Evolutionary conservation across 2,797 vertebrate species (phyloP), one percentile per base, ranked within the genome.

Genomic region (Ptychadena robeensis): DNA sequence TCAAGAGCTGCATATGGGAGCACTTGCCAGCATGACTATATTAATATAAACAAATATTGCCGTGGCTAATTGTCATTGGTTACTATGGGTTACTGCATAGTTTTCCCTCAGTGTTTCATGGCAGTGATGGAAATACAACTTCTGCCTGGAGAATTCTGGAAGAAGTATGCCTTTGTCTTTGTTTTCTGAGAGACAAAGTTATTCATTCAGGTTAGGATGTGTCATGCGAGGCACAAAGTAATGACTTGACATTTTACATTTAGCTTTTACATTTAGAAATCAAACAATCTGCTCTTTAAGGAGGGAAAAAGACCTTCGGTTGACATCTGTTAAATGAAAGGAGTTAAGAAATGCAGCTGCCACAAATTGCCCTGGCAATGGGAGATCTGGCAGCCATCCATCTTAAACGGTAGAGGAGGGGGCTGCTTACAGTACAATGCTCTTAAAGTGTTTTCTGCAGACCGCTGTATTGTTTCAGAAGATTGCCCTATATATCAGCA

Each of bases 201-300:
- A 67, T 67, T 66, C 31, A 78, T 78, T 48, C 22, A 27, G 27
- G 10, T 65, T 67, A 78, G 38, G 37, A 38, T 48, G 66, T 35
- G 44, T 38, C 9, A 32, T 35, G 77, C 15, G 31, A 57, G n/a
- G 34, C 44, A 28, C 34, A 59, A 34, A 38, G 40, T 79, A 70
- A 59, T 79, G 77, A 70, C 53, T 79, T 79, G 77, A 79, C 77
- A 70, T 79, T 79, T 79, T 78, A 34, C 25, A 70, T 79, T 69
- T 79, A 53, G 63, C 67, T 79, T 48, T 27, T 69, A 61, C 66
- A n/a, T 70, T 66, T 38, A 38, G 64, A 70, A 61, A 70, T 53
- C 35, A 9, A 38, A 80, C 67, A 61, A 63, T 80, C 31, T 34
- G 48, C 67, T 80, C 53, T 80, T 79, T 72, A 34, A 44, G 27